Conservation (phyloP, 2,888 invertebrate genomes). For the Orchesella flavescens region DNA sequence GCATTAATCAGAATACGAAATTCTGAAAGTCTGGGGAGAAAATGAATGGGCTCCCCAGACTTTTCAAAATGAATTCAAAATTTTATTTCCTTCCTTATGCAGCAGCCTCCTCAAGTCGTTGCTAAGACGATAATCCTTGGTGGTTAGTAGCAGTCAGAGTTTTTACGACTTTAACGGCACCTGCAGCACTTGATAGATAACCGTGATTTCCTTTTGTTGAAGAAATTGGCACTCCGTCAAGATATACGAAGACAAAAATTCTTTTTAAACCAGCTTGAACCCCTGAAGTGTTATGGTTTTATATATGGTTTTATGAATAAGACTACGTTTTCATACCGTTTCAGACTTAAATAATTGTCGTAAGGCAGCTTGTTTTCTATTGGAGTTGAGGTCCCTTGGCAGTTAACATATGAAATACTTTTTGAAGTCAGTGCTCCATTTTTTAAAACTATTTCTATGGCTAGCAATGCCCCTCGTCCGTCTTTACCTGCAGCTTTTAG, state of each 20-base stretch:
- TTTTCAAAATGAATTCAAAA: no score
- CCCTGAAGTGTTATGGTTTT: no score
- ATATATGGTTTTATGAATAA: not conserved
- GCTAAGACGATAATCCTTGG: no score
- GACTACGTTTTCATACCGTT: conserved; percentile 35
- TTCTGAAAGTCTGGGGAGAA: no score
- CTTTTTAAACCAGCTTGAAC: not conserved
- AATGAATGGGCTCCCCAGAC: no score
- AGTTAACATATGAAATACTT: conserved; percentile 89
- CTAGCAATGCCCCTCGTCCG: conserved; percentile 89
- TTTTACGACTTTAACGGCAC: conserved; percentile 92
- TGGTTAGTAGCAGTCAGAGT: conserved; percentile 87
- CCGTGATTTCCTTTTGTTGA: conserved; percentile 98
- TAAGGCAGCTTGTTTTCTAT: conserved; percentile 91
- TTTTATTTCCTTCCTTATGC: no score
- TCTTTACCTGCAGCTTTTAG: conserved; percentile 92
- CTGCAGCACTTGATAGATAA: conserved; percentile 96
- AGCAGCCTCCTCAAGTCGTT: no score
- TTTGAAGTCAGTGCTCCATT: conserved; percentile 80
- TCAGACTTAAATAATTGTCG: conserved; percentile 79
- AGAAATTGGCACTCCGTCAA: conserved; percentile 81
- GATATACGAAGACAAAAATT: conserved; percentile 32
- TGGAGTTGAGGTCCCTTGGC: conserved; percentile 98
- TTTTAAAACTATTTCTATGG: conserved; percentile 87
- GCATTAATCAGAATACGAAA: no score